Base-by-base conservation (phyloP, 2,888 invertebrate species). In the Noctua janthe region DNA sequence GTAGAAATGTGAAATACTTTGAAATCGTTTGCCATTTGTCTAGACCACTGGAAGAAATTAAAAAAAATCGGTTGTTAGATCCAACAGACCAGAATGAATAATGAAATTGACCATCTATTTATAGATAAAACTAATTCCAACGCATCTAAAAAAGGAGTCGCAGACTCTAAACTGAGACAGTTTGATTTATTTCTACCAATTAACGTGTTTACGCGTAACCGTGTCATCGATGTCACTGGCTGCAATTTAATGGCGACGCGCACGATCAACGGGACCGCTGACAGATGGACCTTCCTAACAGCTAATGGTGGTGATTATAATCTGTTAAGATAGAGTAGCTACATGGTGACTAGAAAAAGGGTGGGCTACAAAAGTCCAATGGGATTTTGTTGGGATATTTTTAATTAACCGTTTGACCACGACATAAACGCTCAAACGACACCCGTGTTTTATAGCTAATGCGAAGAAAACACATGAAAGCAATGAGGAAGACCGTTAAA, bases 281-380 rank as follows among this genome's bases (percentile, higher is more conserved):
- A 83, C 74, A 76, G 86, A 86, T 86, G 82, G 70, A 78, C 70
- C 79, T 76, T 74, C 67, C 43, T 71, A 71, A 49, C 74, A 69
- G 76, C 64, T 85, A 86, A 83, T 83, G 67, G 71, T 69, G 39
- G 67, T 76, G 71, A 86, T 85, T 86, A 76, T 64, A 86, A 81
- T 85, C 82, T 71, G 78, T 56, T 77, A 76, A 76, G 66, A 47
- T 74, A 78, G 69, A 81, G n/a, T n/a, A 77, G 43, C 47, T 74
- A 78, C 74, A 47, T 78, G 70, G 51, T 47, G 17, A n/a, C 54
- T 47, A 78, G 43, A 17, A 56, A 47, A 56, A 8, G 8, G 3
- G 5, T 66, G 8, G 11, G 39, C 39, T 76, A 13, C 64, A 6
- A 66, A 51, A 29, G 6, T 4, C 4, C 1, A 66, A 49, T 17